Evolutionary conservation across 30 jellyfish, hydroid and myxozoan species (phyloP), one percentile per base, ranked within the genome.

Genomic region (Morbakka virulenta): DNA sequence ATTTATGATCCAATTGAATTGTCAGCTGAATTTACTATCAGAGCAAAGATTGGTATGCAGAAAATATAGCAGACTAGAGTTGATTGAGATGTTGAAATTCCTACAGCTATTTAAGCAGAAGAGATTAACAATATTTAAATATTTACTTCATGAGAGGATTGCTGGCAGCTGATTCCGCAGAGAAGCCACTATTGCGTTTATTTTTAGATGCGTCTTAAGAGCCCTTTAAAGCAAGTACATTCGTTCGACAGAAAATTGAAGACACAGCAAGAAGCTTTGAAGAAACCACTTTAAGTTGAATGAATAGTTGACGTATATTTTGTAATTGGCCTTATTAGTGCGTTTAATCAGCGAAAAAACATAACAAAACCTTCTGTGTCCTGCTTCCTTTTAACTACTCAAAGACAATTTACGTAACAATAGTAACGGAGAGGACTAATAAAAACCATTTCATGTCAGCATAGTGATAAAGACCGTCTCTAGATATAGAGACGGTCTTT

Each of bases 201-300:
- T 41, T 41, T 41, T 41, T 41, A 41, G 17, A 41, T 17, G 57
- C 57, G 57, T 41, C 57, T 6, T 17, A 41, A 41, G 57, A 85
- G 41, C 91, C 96, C 61, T 85, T 51, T 70, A 87, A 82, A 47
- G 91, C 87, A 75, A 53, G 90, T 52, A 91, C 91, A 69, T 85
- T 76, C 74, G 21, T 77, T 41, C 87, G 91, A 69, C 81, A 67
- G 87, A 74, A 77, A 32, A 74, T 52, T 26, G 17, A 41, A 41
- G 76, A 76, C 32, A n/a, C n/a, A n/a, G n/a, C n/a, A n/a, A n/a
- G n/a, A n/a, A n/a, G n/a, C n/a, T n/a, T n/a, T n/a, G n/a, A n/a
- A n/a, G n/a, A n/a, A n/a, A n/a, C n/a, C n/a, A n/a, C n/a, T n/a
- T n/a, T n/a, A n/a, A n/a, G n/a, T n/a, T n/a, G n/a, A n/a, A n/a